Base-by-base conservation (phyloP, 2,888 invertebrate genomes). In the Pheosia gnoma region DNA sequence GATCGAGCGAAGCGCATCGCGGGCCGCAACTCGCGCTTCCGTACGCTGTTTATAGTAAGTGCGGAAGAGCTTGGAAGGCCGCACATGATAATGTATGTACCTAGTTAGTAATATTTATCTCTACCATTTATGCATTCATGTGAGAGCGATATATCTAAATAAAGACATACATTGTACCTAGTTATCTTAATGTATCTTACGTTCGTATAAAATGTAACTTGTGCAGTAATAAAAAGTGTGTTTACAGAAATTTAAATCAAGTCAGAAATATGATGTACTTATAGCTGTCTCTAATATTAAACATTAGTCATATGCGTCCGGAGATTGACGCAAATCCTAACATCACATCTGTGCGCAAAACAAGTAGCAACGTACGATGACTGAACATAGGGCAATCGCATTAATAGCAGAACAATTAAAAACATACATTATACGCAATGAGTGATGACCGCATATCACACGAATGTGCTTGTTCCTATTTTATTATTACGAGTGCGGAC, bases 51-150 rank as follows among this genome's bases (percentile, higher is more conserved):
- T 91, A 90, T 90, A 91, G 91, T 84, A 80, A 69, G 82, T 75
- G 75, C 92, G 92, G 92, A 92, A 91, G 88, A 87, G 9, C 72
- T 78, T 70, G 82, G 86, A 87, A 91, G 92, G 91, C 63, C 88
- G 71, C 72, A 73, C 77, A 77, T 77, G 76, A 74, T 75, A 51
- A 52, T 52, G 37, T 52, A 52, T 38, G 10, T 56, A 80, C 85
- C 82, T 82, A 82, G 83, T 85, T 80, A 82, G 77, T 78, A 77
- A 78, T 81, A 74, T 75, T 78, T 74, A 56, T 74, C 80, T 81
- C 77, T 80, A 63, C 80, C 79, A 77, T 83, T 79, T 77, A 77
- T 66, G 78, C 77, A 74, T 78, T 76, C 74, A 71, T 72, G 59
- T 60, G 63, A 53, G 37, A 53, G 36, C 53, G 53, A 37, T 10